Evolutionary conservation across 2,888 invertebrate genomes (phyloP).

Genomic region (Leucozona laternaria): DNA sequence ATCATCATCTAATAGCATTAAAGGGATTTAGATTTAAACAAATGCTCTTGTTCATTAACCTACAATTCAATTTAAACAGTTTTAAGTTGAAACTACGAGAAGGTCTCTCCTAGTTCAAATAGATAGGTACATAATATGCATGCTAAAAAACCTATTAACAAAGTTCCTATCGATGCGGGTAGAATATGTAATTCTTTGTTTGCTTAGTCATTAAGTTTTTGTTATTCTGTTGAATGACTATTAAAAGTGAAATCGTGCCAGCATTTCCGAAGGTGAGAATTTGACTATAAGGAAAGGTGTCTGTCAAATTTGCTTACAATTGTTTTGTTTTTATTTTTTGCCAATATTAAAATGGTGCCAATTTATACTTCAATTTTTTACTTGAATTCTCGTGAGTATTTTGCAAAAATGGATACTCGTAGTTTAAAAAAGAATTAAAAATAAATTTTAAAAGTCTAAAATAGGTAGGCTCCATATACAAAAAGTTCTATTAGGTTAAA

Average conservation of each 20-base stretch:
- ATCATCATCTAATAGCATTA: not conserved
- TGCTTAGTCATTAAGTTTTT: slow-evolving; percentile 29
- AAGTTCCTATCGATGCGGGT: slow-evolving; percentile 29
- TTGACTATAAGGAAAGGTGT: slow-evolving; percentile 52
- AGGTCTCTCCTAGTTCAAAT: slow-evolving; percentile 18
- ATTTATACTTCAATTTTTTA: slow-evolving; percentile 21
- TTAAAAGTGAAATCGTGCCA: slow-evolving; percentile 65
- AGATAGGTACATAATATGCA: not conserved
- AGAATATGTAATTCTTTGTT: slow-evolving; percentile 53
- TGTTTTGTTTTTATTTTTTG: slow-evolving; percentile 2
- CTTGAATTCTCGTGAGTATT: not conserved
- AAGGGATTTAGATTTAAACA: not conserved
- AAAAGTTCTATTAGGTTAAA: not conserved
- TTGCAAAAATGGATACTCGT: not conserved
- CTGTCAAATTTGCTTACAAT: slow-evolving; percentile 46
- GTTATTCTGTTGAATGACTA: slow-evolving; percentile 32
- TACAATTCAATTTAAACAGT: not conserved
- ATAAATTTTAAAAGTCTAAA: not conserved
- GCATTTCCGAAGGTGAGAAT: slow-evolving; percentile 54
- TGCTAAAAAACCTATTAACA: slow-evolving; percentile 24
- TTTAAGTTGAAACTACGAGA: slow-evolving; percentile 14
- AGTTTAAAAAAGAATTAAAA: not conserved
- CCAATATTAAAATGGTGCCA: slow-evolving; percentile 28
- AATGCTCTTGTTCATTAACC: not conserved
- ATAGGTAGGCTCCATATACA: not conserved